Evolutionary conservation across 2,797 vertebrate species (phyloP), one percentile per base, ranked within the genome.

Genomic region (Aselliscus stoliczkanus): DNA sequence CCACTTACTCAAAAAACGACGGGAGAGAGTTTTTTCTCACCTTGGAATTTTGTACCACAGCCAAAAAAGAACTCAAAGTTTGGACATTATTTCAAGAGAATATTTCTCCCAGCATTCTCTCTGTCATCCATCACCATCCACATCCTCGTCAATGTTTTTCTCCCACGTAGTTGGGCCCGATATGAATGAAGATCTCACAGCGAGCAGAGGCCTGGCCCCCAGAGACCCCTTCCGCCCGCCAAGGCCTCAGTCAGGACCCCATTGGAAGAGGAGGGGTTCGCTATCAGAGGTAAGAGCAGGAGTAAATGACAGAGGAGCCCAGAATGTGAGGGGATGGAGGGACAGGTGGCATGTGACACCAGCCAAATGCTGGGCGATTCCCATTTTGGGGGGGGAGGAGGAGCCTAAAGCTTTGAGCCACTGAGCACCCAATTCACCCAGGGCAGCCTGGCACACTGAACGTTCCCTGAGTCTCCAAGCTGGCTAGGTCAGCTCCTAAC

Each of bases 101-200:
- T 14, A 9, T 47, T 37, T 77, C 58, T 75, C 56, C 58, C 29
- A 1, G 15, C 5, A 14, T 34, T 2, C 21, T 20, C 80, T 23
- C 64, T n/a, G 25, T 10, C 23, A 23, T 50, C 72, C 37, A 1
- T 23, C 62, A 7, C n/a, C 37, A 27, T 1, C 67, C 34, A 31
- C 25, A 2, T 1, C 4, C 0, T 2, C 14, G 0, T 56, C 50
- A 7, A 29, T 58, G 7, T 1, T 31, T 52, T n/a, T 64, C 70
- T 25, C 65, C 82, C 37, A 3, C 20, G 0, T 13, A 23, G n/a
- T 18, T 1, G 44, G 34, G 44, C 20, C 25, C 25, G 0, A 1
- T 5, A 2, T 7, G 31, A n/a, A n/a, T n/a, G 84, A 47, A 5
- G 13, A 52, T 4, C 12, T 15, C 69, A 21, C 10, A 34, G n/a